Evolutionary conservation across 2,113 vertebrate genomes (phyloP), one percentile per base, ranked within the genome.

Genomic region (Poeciliopsis retropinna): DNA sequence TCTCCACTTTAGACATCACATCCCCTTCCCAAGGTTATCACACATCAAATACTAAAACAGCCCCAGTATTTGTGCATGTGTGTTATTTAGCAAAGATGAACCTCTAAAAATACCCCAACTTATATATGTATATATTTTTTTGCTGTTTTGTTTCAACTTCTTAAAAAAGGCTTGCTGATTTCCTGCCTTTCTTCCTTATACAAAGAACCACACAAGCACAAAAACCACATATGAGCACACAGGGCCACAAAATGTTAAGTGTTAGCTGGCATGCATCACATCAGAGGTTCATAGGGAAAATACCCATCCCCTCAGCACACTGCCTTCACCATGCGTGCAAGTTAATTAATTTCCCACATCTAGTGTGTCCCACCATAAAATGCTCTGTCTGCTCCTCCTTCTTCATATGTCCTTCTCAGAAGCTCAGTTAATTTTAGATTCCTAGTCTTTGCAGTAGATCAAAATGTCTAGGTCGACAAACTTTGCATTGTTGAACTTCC

Each of bases 281-380:
- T 85, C 81, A 70, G 79, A 80, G 64, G 54, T 77, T 80, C 77
- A 83, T 78, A 82, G 76, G 76, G 80, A 81, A 86, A 80, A 85
- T 84, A 85, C 71, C 72, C 75, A n/a, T 79, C 60, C 76, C 87
- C 76, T 78, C 44, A 3, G 66, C 70, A 64, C 60, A 39, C 39
- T 75, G 82, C 76, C 82, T 77, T 78, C 75, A 75, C 78, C 60
- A 70, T 85, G 82, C 80, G 80, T 88, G 73, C 68, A 69, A 79
- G 79, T 75, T 91, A 91, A 91, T 92, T 89, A 84, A 87, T 92
- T 87, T 90, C 85, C 90, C 79, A 87, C 83, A 84, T 91, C 68
- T 77, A 91, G 82, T 83, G 77, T 91, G 88, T 91, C 85, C 90
- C 84, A 70, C 87, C 85, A 88, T 85, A 87, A 91, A 88, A 81